Evolutionary conservation across 2,797 vertebrate genomes (phyloP).

Genomic region (Picus viridis): DNA sequence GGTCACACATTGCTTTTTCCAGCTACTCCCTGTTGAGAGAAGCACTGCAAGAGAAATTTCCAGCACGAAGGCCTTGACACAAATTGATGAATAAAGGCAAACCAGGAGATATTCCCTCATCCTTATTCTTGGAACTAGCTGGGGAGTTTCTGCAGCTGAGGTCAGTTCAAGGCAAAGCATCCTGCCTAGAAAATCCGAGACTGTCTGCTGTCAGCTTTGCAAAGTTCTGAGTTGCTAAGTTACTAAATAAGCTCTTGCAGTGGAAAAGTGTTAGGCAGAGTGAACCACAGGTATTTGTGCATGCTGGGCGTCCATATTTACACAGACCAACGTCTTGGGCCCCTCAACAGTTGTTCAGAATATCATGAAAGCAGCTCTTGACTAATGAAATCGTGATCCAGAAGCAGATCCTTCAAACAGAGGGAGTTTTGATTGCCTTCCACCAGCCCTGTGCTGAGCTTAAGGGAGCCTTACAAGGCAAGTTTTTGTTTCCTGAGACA

Average conservation of each 20-base stretch:
- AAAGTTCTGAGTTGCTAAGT: background rate
- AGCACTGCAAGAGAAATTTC: background rate
- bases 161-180: background rate
- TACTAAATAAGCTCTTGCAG: background rate
- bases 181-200: background rate
- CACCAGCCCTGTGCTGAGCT: background rate
- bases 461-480: background rate
- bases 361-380: background rate
- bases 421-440: background rate
- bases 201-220: background rate
- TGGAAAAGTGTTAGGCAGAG: background rate
- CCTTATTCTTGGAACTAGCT: background rate
- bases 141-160: background rate
- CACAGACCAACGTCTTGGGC: background rate
- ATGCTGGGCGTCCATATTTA: background rate
- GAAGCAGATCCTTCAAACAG: background rate
- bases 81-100: background rate
- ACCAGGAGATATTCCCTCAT: background rate
- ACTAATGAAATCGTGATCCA: background rate
- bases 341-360: background rate
- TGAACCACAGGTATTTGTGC: background rate
- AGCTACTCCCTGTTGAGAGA: background rate
- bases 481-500: background rate
- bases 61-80: background rate
- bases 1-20: background rate